Evolutionary conservation across 2,888 invertebrate species (phyloP).

Genomic region (Hirtodrosophila confusa): DNA sequence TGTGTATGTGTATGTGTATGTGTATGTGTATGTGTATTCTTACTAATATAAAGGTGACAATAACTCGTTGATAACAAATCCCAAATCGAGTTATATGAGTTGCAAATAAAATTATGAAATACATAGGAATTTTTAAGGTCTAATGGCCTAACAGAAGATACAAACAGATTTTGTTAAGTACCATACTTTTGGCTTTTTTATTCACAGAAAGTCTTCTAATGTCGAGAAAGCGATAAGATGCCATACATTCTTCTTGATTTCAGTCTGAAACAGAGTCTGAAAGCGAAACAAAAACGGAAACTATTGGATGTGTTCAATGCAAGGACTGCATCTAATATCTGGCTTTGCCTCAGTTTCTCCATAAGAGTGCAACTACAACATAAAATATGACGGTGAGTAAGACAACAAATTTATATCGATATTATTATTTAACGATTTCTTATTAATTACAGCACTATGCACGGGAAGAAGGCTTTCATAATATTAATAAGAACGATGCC

Average conservation of each 20-base stretch:
- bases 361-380: slow-evolving; percentile 4
- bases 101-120: too few relatives aligned
- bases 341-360: slow-evolving; percentile 4
- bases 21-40: too few relatives aligned
- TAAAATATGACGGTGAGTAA: slow-evolving; percentile 56
- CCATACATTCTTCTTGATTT: slow-evolving; percentile 10
- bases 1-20: too few relatives aligned
- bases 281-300: slow-evolving; percentile 2
- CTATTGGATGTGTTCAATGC: slow-evolving; percentile 21
- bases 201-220: slow-evolving; percentile 24
- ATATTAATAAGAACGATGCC: slow-evolving; percentile 86
- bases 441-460: slow-evolving; percentile 76
- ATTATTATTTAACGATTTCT: background rate
- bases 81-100: too few relatives aligned
- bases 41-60: too few relatives aligned
- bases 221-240: slow-evolving; percentile 35
- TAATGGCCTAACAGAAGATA: background rate
- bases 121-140: too few relatives aligned
- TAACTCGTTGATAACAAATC: too few relatives aligned
- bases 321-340: slow-evolving; percentile 9
- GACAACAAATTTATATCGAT: background rate
- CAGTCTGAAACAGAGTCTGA: slow-evolving; percentile 13
- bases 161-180: too few relatives aligned
- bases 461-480: slow-evolving; percentile 77
- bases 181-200: background rate